Percentiles rank a stretch among this genome's conserved stretches.
phyloP scores from a whole-genome alignment of 1,140 invertebrate species.

The Phymastichus coffea region DNA sequence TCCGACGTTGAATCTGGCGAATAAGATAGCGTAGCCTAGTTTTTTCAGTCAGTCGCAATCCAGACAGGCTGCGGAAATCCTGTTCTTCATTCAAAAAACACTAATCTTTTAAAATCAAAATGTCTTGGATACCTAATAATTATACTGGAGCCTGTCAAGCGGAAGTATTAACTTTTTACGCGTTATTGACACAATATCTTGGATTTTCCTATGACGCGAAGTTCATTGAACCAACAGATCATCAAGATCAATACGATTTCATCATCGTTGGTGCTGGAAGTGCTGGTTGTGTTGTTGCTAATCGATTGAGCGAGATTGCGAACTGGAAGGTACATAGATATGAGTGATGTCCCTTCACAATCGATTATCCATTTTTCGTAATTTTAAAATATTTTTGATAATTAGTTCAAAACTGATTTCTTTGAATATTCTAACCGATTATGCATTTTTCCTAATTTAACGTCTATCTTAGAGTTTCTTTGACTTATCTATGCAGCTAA shows the following conservation, averaged over 20 bases:
- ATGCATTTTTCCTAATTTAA: too few species aligned
- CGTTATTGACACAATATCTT: constrained; percentile 2
- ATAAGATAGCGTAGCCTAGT: too few species aligned
- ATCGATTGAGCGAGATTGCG: constrained; percentile 57
- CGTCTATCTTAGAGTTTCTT: too few species aligned
- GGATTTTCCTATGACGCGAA: neutral
- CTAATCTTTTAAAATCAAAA: too few species aligned
- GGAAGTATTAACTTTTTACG: neutral
- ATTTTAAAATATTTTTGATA: neutral
- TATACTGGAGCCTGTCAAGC: neutral
- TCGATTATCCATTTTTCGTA: neutral
- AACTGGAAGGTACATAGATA: constrained; percentile 51
- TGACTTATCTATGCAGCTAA: too few species aligned
- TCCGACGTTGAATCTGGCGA: too few species aligned
- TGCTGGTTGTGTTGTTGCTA: constrained; percentile 67
- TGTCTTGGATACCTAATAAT: neutral
- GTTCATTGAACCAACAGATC: neutral
- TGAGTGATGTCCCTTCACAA: neutral
- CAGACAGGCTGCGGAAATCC: too few species aligned
- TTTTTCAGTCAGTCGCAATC: too few species aligned
- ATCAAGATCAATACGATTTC: neutral
- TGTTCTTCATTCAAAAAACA: too few species aligned
- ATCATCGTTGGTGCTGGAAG: constrained; percentile 50
- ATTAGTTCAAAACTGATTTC: neutral
- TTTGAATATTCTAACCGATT: neutral